Percentiles rank a stretch among this genome's conserved stretches.
Conservation (phyloP, 2,113 vertebrate genomes). For the Ancistrus triradiatus region DNA sequence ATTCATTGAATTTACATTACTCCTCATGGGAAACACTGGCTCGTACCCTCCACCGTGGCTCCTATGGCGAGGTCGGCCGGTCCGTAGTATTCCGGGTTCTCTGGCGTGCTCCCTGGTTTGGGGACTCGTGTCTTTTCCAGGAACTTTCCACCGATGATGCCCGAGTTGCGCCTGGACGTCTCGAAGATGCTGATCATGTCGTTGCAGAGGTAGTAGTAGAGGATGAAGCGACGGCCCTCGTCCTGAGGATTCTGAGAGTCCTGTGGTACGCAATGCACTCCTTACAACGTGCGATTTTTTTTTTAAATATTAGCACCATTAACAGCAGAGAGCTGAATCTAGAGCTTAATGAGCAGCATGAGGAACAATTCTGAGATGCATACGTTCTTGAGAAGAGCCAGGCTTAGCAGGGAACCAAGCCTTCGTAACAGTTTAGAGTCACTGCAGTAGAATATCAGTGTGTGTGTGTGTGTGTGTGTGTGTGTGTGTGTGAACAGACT, state of each 20-base stretch:
- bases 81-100: conserved; percentile 76
- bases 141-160: conserved; percentile 82
- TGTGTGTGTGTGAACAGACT: neutral
- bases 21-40: too few species aligned
- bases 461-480: neutral
- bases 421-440: too few species aligned
- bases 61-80: conserved; percentile 84
- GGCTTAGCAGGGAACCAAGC: too few species aligned
- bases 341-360: too few species aligned
- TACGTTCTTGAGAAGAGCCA: too few species aligned
- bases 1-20: too few species aligned
- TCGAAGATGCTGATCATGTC: conserved; percentile 89
- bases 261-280: too few species aligned
- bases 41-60: conserved; percentile 79
- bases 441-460: too few species aligned
- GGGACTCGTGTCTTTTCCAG: conserved; percentile 73
- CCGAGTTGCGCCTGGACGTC: conserved; percentile 75
- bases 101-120: conserved; percentile 73
- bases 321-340: too few species aligned
- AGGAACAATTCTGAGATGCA: too few species aligned
- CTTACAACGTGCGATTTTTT: too few species aligned
- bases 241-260: conserved; percentile 79
- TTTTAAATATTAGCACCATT: too few species aligned
- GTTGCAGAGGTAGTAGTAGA: conserved; percentile 80
- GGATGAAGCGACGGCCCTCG: conserved; percentile 74